A percentile compares a stretch with the other conserved stretches of the same genome.
Conservation (phyloP, 1,140 invertebrate species). For the Drosophila nigrodunni region DNA sequence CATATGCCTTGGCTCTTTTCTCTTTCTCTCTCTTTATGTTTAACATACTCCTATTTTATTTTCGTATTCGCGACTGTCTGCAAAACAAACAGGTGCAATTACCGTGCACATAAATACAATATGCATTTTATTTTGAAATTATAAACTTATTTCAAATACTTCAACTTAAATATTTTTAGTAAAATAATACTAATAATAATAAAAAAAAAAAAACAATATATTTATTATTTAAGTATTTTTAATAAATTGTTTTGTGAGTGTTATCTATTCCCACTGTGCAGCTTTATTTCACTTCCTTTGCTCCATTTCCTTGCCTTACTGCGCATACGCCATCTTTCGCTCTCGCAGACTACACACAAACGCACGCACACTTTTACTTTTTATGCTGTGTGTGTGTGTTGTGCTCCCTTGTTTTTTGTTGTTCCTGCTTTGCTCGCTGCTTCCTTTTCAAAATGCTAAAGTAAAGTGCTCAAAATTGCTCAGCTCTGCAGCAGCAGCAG, state of each 20-base stretch:
- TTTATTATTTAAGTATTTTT: neutral
- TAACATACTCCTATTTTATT: slow-evolving; percentile 17
- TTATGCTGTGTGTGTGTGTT: slow-evolving; percentile 23
- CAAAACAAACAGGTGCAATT: slow-evolving; percentile 44
- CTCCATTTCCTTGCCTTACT: slow-evolving; percentile 37
- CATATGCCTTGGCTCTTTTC: neutral
- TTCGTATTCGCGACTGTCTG: neutral
- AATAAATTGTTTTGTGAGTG: neutral
- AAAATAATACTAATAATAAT: no score
- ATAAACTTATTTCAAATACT: neutral
- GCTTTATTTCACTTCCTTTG: slow-evolving; percentile 48
- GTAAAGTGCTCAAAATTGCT: slow-evolving; percentile 65
- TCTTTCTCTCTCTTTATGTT: slow-evolving; percentile 13
- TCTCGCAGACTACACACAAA: neutral
- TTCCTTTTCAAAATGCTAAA: slow-evolving; percentile 61
- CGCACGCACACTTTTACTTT: slow-evolving; percentile 4
- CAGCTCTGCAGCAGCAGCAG: slow-evolving; percentile 24
- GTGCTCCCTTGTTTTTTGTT: slow-evolving; percentile 62
- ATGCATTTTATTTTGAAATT: neutral
- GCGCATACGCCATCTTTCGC: slow-evolving; percentile 34
- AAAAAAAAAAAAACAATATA: neutral
- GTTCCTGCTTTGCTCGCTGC: slow-evolving; percentile 57
- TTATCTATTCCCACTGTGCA: slow-evolving; percentile 32
- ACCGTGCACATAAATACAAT: slow-evolving; percentile 6
- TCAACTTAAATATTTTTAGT: neutral